Conservation (phyloP, 2,888 invertebrate genomes). For the Biston stratarius region DNA sequence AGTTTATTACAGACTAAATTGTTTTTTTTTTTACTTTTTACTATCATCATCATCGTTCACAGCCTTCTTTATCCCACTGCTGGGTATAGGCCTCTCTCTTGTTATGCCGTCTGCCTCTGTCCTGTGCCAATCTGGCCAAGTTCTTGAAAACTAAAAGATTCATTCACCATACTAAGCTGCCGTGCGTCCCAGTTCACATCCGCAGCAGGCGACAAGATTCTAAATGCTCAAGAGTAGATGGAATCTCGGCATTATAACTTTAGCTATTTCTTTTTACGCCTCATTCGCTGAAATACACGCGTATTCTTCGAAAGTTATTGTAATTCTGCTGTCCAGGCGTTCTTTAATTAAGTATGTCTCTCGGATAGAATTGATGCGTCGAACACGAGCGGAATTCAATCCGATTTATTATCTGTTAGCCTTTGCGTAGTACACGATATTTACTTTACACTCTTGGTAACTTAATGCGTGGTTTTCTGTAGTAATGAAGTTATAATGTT, state of each 20-base stretch:
- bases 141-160: neutral
- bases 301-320: conserved; percentile 23
- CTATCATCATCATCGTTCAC: no score
- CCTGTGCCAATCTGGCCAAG: no score
- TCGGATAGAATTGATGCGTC: conserved; percentile 22
- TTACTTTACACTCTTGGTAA: conserved; percentile 5
- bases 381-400: conserved; percentile 22
- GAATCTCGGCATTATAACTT: conserved; percentile 64
- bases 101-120: no score
- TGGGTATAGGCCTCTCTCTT: no score
- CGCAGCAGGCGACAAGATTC: conserved; percentile 55
- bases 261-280: conserved; percentile 57
- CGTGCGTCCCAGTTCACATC: conserved; percentile 52
- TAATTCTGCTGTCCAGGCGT: conserved; percentile 21
- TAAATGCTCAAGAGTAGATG: conserved; percentile 50
- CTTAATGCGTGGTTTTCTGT: conserved; percentile 12
- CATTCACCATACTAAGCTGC: conserved; percentile 7
- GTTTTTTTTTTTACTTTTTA: no score
- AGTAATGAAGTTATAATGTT: conserved; percentile 16
- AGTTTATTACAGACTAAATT: neutral
- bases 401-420: conserved; percentile 26
- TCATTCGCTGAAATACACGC: conserved; percentile 28
- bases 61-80: no score
- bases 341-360: conserved; percentile 20
- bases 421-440: conserved; percentile 4